Percentiles rank a stretch among this genome's conserved stretches.
Conservation (phyloP, 2,113 vertebrate species). For the Sceloporus tristichus region DNA sequence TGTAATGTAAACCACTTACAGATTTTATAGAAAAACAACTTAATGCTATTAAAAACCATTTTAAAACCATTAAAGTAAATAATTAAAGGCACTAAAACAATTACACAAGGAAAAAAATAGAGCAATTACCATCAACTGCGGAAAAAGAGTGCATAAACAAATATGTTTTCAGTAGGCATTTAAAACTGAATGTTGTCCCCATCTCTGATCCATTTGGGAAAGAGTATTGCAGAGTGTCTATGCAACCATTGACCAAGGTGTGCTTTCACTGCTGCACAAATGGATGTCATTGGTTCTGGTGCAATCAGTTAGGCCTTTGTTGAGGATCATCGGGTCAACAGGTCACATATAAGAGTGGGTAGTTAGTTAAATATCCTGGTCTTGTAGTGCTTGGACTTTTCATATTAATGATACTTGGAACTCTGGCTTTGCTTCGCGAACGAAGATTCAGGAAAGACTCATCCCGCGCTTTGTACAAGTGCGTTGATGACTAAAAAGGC, state of each 20-base stretch:
- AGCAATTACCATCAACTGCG: not conserved
- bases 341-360: not conserved
- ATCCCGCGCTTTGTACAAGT: too few species aligned
- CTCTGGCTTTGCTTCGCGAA: too few species aligned
- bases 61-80: not conserved
- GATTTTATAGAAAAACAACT: too few species aligned
- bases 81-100: not conserved
- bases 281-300: not conserved
- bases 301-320: not conserved
- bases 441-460: too few species aligned
- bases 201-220: too few species aligned
- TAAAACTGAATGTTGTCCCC: not conserved
- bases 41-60: not conserved
- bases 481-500: too few species aligned
- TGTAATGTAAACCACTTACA: too few species aligned
- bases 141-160: not conserved
- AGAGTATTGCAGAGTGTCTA: not conserved
- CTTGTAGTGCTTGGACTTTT: not conserved
- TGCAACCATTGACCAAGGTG: too few species aligned
- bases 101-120: not conserved
- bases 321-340: not conserved
- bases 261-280: not conserved
- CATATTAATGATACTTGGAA: not conserved
- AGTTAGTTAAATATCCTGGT: not conserved
- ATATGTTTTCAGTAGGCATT: not conserved